phyloP scores from a whole-genome alignment of 2,888 invertebrate genomes.

The Mimas tiliae region DNA sequence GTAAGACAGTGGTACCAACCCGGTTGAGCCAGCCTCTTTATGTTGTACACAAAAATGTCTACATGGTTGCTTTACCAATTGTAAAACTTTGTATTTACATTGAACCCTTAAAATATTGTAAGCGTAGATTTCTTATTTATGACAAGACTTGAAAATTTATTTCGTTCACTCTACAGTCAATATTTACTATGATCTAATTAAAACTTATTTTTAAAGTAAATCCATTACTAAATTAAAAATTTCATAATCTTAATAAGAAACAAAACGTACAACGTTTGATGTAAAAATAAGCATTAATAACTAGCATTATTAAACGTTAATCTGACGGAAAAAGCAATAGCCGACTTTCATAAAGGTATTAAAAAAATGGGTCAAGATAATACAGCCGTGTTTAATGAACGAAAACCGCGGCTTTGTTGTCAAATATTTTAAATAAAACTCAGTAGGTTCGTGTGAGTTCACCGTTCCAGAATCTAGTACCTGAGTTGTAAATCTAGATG shows the following conservation, averaged over 20 bases:
- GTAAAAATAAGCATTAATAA: conserved; percentile 8
- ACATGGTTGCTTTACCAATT: too few species aligned
- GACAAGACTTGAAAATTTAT: too few species aligned
- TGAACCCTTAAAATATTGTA: too few species aligned
- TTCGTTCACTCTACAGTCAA: too few species aligned
- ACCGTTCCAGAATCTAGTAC: conserved; percentile 2
- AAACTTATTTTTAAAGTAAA: background rate
- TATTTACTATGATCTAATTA: background rate
- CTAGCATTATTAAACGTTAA: conserved; percentile 8
- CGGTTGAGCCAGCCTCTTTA: too few species aligned
- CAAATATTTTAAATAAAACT: conserved; percentile 19
- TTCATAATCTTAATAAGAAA: conserved; percentile 17
- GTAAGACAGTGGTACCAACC: too few species aligned
- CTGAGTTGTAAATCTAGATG: conserved; percentile 29
- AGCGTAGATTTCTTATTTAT: too few species aligned
- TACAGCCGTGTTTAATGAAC: conserved; percentile 37
- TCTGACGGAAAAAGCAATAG: conserved; percentile 9
- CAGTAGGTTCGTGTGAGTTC: background rate
- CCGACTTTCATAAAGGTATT: conserved; percentile 31
- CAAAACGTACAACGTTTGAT: background rate
- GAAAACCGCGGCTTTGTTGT: conserved; percentile 34
- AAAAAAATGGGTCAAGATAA: conserved; percentile 23
- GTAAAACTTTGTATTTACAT: too few species aligned
- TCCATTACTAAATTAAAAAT: background rate
- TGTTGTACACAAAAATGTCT: too few species aligned